Conservation (phyloP, 2,888 invertebrate genomes). For the Nymphalis urticae region DNA sequence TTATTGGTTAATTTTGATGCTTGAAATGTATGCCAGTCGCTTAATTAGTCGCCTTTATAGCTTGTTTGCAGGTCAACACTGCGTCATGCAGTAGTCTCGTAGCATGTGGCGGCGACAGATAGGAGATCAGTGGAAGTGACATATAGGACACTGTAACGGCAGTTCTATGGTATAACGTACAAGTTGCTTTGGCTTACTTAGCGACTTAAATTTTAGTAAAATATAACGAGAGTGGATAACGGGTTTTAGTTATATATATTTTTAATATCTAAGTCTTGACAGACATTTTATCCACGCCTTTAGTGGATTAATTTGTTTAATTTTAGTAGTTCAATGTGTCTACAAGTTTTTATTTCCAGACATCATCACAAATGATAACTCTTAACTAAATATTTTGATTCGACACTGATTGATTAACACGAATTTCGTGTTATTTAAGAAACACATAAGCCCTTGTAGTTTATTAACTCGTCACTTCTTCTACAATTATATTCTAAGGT, state of each 20-base stretch:
- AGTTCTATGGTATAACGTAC: background rate
- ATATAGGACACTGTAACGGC: background rate
- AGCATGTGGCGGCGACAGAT: constrained; percentile 10
- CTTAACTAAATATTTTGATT: no score
- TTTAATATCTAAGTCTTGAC: no score
- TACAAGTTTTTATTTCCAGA: no score
- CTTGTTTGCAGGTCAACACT: constrained; percentile 53
- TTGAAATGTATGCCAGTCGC: constrained; percentile 48
- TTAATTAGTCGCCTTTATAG: constrained; percentile 65
- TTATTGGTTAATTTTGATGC: constrained; percentile 53
- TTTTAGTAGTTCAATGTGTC: no score
- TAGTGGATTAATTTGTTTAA: no score
- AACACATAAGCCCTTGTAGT: no score
- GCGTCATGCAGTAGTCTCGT: constrained; percentile 38
- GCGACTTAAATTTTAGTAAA: background rate
- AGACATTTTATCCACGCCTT: no score
- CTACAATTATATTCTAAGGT: constrained; percentile 11
- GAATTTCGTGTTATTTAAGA: no score
- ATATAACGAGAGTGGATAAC: no score
- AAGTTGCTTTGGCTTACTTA: background rate
- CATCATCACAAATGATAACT: no score
- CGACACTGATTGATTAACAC: no score
- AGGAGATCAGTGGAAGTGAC: constrained; percentile 8
- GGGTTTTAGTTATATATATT: no score
- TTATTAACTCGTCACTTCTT: background rate